A percentile compares a stretch with the other conserved stretches of the same genome.
phyloP scores from a whole-genome alignment of 2,888 invertebrate species.

The Sinhomidia bicolor region DNA sequence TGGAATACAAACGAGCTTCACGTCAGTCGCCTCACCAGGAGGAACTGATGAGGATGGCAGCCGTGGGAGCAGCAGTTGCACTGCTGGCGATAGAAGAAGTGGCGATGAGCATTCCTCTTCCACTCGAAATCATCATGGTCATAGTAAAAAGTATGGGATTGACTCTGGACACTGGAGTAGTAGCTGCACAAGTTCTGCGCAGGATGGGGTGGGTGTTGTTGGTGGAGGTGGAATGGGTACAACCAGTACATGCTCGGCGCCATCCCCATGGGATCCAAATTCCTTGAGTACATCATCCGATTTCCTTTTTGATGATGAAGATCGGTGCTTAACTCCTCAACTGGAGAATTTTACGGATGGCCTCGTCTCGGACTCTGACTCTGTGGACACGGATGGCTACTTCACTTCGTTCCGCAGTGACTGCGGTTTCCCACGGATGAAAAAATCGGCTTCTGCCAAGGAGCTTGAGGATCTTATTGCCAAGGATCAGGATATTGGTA shows the following conservation, averaged over 20 bases:
- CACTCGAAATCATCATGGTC: slow-evolving; percentile 12
- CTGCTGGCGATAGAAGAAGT: not conserved
- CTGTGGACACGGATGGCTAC: slow-evolving; percentile 95
- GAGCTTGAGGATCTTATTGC: slow-evolving; percentile 82
- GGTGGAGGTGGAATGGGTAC: slow-evolving; percentile 60
- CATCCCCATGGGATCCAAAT: slow-evolving; percentile 79
- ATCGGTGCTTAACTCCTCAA: slow-evolving; percentile 80
- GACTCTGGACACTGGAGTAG: slow-evolving; percentile 80
- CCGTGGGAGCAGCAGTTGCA: slow-evolving; percentile 35
- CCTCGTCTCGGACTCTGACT: slow-evolving; percentile 80
- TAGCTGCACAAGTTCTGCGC: slow-evolving; percentile 79
- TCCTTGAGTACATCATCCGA: slow-evolving; percentile 79
- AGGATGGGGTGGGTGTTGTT: slow-evolving; percentile 70
- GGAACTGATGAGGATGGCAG: slow-evolving; percentile 68
- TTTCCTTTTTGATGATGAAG: slow-evolving; percentile 80
- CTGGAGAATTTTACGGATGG: slow-evolving; percentile 80
- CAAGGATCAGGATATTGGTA: slow-evolving; percentile 33
- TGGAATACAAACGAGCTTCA: slow-evolving; percentile 80
- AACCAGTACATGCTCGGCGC: slow-evolving; percentile 77
- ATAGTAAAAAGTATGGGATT: slow-evolving; percentile 78
- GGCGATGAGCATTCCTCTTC: slow-evolving; percentile 19
- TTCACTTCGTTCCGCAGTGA: slow-evolving; percentile 99
- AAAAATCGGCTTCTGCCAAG: slow-evolving; percentile 89
- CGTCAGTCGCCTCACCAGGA: slow-evolving; percentile 77
- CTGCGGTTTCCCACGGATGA: slow-evolving; percentile 87